phyloP scores from a whole-genome alignment of 2,888 invertebrate species.

The Synergus itoensis region DNA sequence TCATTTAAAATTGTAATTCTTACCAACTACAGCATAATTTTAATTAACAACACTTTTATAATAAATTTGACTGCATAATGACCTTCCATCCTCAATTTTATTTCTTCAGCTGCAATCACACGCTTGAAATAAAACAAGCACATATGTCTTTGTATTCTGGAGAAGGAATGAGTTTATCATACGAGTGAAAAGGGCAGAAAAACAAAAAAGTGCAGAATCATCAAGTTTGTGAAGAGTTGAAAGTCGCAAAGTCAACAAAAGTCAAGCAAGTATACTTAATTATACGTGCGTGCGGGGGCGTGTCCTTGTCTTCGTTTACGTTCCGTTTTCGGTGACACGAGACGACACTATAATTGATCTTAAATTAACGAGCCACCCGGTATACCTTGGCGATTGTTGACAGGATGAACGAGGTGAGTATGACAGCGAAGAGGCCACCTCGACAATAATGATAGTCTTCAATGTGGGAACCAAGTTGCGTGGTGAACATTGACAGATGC shows the following conservation, averaged over 20 bases:
- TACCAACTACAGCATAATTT: too few species aligned
- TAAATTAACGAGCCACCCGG: constrained; percentile 68
- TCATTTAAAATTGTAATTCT: too few species aligned
- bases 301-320: constrained; percentile 42
- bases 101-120: too few species aligned
- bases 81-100: too few species aligned
- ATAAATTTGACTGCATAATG: too few species aligned
- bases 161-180: neutral
- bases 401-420: constrained; percentile 63
- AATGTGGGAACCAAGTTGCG: constrained; percentile 38
- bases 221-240: neutral
- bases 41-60: too few species aligned
- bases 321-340: constrained; percentile 52
- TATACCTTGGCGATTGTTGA: constrained; percentile 59
- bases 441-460: constrained; percentile 38
- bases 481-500: constrained; percentile 38
- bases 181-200: neutral
- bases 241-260: constrained; percentile 42
- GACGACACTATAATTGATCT: constrained; percentile 69
- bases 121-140: too few species aligned
- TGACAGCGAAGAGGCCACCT: constrained; percentile 51
- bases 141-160: too few species aligned
- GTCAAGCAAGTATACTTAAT: constrained; percentile 43
- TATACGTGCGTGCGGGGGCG: constrained; percentile 46
- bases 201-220: neutral